A percentile compares a stretch with the other conserved stretches of the same genome.
Conservation (phyloP, 2,888 invertebrate genomes). For the Maniola hyperantus region DNA sequence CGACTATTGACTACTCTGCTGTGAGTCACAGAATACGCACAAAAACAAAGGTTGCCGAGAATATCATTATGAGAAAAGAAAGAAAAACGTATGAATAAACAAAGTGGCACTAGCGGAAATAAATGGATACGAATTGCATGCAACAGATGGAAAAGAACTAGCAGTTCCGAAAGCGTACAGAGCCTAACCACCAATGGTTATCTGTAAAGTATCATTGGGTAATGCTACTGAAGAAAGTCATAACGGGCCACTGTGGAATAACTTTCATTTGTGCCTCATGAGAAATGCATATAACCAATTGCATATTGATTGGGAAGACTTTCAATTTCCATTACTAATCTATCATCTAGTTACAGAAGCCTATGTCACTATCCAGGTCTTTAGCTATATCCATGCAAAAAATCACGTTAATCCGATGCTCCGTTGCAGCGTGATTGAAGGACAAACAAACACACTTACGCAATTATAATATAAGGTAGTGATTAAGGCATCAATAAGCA, state of each 20-base stretch:
- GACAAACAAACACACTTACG: no score
- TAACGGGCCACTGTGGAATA: slow-evolving; percentile 7
- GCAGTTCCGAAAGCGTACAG: slow-evolving; percentile 32
- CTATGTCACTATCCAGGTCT: no score
- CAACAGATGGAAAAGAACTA: slow-evolving; percentile 29
- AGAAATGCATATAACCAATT: slow-evolving; percentile 12
- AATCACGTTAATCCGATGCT: no score
- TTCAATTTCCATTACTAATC: slow-evolving; percentile 16
- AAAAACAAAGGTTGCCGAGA: slow-evolving; percentile 25
- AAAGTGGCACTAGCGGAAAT: slow-evolving; percentile 67
- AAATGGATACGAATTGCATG: slow-evolving; percentile 51
- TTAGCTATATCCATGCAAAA: no score
- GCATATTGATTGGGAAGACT: slow-evolving; percentile 22
- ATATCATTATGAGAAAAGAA: slow-evolving; percentile 45
- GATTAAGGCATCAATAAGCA: neutral
- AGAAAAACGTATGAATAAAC: slow-evolving; percentile 57
- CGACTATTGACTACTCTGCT: slow-evolving; percentile 8
- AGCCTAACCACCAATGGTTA: slow-evolving; percentile 28
- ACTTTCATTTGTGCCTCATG: slow-evolving; percentile 29
- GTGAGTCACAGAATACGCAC: slow-evolving; percentile 23
- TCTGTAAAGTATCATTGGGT: slow-evolving; percentile 21
- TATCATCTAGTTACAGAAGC: slow-evolving; percentile 1
- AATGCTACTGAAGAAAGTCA: slow-evolving; percentile 30
- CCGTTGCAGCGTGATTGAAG: no score
- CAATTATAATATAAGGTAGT: no score